Evolutionary conservation across 2,888 invertebrate genomes (phyloP).

Genomic region (Steinernema hermaphroditum): DNA sequence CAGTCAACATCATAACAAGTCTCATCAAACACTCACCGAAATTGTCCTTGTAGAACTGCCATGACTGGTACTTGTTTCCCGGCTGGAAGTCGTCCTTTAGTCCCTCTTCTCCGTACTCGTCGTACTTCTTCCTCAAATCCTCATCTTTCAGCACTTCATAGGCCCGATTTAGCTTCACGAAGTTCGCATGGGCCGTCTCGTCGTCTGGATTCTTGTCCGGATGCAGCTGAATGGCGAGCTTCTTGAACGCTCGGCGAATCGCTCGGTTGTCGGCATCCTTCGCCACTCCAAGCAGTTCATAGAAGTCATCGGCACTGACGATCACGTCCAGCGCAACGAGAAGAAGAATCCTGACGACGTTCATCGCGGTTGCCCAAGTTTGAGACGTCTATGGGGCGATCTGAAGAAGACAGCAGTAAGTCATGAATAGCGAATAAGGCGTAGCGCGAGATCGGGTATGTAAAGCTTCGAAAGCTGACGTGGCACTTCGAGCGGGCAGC

Average conservation of each 20-base stretch:
- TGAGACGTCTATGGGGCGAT: conserved; percentile 7
- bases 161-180: conserved; percentile 79
- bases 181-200: conserved; percentile 77
- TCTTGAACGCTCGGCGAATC: conserved; percentile 79
- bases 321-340: not conserved
- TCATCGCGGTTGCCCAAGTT: conserved; percentile 1
- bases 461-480: conserved; percentile 14
- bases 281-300: conserved; percentile 75
- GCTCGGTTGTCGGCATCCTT: conserved; percentile 75
- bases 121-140: conserved; percentile 77
- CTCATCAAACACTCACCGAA: conserved; percentile 72
- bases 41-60: conserved; percentile 79
- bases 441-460: not conserved
- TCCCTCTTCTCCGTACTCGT: conserved; percentile 78
- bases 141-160: conserved; percentile 86
- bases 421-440: not conserved
- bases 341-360: conserved; percentile 9
- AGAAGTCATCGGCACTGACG: conserved; percentile 70
- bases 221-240: conserved; percentile 76
- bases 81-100: conserved; percentile 72
- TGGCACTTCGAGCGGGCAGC: conserved; percentile 2
- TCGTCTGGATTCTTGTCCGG: conserved; percentile 78
- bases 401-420: not conserved
- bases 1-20: conserved; percentile 21
- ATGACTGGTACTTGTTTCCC: conserved; percentile 77